Evolutionary conservation across 2,888 invertebrate genomes (phyloP).

Genomic region (Cantharis rufa): DNA sequence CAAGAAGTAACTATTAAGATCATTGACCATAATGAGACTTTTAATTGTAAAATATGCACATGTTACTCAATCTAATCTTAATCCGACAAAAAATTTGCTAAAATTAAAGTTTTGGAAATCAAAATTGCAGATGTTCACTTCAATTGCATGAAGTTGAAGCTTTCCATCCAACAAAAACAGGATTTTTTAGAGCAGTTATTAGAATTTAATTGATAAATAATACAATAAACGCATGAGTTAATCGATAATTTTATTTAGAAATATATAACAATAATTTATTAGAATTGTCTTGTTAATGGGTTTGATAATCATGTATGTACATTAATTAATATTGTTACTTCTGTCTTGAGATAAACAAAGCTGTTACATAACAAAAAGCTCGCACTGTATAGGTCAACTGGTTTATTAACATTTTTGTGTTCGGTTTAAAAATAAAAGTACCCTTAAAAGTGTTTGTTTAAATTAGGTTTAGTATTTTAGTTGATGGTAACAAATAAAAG

Average conservation of each 20-base stretch:
- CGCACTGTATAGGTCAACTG: not conserved
- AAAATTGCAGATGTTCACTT: not conserved
- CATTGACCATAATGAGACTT: constrained; percentile 17
- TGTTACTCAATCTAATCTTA: not conserved
- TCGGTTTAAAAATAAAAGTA: not conserved
- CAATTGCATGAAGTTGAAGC: too few relatives aligned
- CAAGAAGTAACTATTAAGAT: constrained; percentile 19
- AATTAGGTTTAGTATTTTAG: not conserved
- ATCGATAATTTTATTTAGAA: not conserved
- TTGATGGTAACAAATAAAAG: not conserved
- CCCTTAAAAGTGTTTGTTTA: not conserved
- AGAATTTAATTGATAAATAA: not conserved
- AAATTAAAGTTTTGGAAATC: not conserved
- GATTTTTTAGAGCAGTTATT: not conserved
- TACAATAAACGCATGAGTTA: not conserved
- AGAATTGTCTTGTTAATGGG: not conserved
- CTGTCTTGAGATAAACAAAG: not conserved
- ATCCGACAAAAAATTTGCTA: not conserved
- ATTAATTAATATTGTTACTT: not conserved
- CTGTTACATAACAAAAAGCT: not conserved
- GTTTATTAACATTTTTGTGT: not conserved
- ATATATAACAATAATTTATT: not conserved
- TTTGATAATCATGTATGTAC: not conserved
- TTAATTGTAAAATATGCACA: not conserved
- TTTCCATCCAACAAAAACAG: too few relatives aligned